phyloP scores from a whole-genome alignment of 2,888 invertebrate genomes.

The Chironomus tentans region DNA sequence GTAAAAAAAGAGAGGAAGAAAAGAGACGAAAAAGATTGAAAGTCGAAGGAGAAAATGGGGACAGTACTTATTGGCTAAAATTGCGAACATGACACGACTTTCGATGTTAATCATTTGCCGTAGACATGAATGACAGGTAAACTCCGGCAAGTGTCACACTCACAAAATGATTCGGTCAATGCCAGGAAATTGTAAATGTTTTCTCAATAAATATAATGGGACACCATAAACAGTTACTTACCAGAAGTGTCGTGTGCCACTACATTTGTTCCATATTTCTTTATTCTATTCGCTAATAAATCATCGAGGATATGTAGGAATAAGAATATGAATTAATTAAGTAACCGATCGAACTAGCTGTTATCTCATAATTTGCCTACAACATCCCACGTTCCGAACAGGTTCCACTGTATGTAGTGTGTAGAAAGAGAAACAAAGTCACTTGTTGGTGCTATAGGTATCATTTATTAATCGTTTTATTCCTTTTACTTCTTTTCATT shows the following conservation, averaged over 20 bases:
- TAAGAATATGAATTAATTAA: not conserved
- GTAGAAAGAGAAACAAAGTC: not conserved
- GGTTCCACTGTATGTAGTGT: not conserved
- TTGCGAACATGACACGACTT: not conserved
- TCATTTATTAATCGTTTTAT: not conserved
- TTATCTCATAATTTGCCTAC: not conserved
- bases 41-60: not conserved
- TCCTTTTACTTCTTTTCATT: not conserved
- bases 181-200: not conserved
- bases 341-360: not conserved
- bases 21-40: not conserved
- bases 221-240: not conserved
- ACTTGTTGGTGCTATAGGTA: not conserved
- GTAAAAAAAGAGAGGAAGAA: not conserved
- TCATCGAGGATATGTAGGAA: not conserved
- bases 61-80: not conserved
- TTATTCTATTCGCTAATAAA: not conserved
- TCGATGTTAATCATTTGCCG: not conserved
- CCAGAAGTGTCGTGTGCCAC: not conserved
- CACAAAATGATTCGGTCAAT: not conserved
- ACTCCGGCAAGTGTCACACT: not conserved
- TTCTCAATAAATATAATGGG: not conserved
- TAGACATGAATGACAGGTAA: not conserved
- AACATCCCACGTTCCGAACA: not conserved
- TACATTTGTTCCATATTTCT: not conserved